phyloP scores from a whole-genome alignment of 2,888 invertebrate species.

The Biston betularia region DNA sequence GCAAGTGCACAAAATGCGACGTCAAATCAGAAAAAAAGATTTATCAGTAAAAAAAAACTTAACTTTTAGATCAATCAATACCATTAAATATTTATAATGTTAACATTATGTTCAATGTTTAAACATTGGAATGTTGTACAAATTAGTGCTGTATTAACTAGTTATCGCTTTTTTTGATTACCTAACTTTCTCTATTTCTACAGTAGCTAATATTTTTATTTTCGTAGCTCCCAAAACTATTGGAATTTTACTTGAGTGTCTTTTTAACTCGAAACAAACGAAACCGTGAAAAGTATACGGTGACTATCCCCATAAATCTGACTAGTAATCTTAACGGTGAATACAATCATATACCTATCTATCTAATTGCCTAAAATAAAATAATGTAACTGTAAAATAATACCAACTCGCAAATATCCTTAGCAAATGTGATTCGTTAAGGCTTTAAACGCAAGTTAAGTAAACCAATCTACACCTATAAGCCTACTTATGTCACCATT shows the following conservation, averaged over 20 bases:
- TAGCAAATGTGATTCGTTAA: slow-evolving; percentile 11
- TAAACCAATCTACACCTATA: slow-evolving; percentile 8
- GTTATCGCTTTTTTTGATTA: not conserved
- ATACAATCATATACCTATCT: slow-evolving; percentile 7
- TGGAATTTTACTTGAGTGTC: not conserved
- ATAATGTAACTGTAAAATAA: too few species aligned
- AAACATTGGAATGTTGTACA: too few species aligned
- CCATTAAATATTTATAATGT: too few species aligned
- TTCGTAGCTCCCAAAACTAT: not conserved
- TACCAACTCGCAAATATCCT: not conserved
- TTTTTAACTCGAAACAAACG: slow-evolving; percentile 1
- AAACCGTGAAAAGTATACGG: slow-evolving; percentile 6
- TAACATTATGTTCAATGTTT: too few species aligned
- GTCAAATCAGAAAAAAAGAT: too few species aligned
- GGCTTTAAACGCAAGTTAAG: slow-evolving; percentile 7
- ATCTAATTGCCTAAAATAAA: too few species aligned
- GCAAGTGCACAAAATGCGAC: too few species aligned
- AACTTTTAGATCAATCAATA: too few species aligned
- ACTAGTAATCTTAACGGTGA: slow-evolving; percentile 10
- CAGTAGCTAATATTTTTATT: not conserved
- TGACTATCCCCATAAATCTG: slow-evolving; percentile 5
- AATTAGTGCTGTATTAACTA: too few species aligned
- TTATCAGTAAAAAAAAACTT: too few species aligned
- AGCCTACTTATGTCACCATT: not conserved
- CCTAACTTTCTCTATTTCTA: not conserved